phyloP scores from a whole-genome alignment of 2,888 invertebrate species.

The Balanococcus diminutus region DNA sequence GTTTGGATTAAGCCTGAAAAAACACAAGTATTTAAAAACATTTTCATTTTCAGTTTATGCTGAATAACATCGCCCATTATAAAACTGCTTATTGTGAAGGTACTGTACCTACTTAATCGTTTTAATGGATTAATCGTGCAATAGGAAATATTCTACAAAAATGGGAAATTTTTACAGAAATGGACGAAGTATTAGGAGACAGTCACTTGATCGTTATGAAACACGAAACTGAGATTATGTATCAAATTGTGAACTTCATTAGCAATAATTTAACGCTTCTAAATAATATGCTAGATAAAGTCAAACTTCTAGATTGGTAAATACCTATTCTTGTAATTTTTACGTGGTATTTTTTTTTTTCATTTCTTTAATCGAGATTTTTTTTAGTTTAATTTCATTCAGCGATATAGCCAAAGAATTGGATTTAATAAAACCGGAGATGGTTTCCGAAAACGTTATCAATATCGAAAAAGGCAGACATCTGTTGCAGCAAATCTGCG shows the following conservation, averaged over 20 bases:
- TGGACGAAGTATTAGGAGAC: conserved; percentile 80
- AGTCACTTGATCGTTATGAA: conserved; percentile 79
- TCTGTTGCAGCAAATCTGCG: conserved; percentile 74
- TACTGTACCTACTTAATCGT: conserved; percentile 59
- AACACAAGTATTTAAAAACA: conserved; percentile 25
- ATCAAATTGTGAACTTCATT: conserved; percentile 70
- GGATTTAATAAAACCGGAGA: conserved; percentile 56
- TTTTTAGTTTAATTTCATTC: conserved; percentile 55
- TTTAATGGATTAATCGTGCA: neutral
- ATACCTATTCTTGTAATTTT: conserved; percentile 56
- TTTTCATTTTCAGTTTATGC: conserved; percentile 66
- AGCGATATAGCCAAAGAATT: conserved; percentile 55
- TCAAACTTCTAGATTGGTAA: conserved; percentile 72
- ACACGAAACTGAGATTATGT: conserved; percentile 79
- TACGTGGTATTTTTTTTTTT: neutral
- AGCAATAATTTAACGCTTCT: conserved; percentile 67
- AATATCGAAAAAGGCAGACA: conserved; percentile 74
- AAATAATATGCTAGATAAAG: conserved; percentile 60
- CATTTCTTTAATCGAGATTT: neutral
- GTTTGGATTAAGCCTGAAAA: neutral
- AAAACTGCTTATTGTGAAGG: conserved; percentile 73
- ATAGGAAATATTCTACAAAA: neutral
- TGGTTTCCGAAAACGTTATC: conserved; percentile 61
- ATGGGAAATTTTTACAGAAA: conserved; percentile 64
- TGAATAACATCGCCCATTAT: conserved; percentile 72